These are phyloP conservation scores for Gasteruption jaculator DNA, from an alignment of 2,888 invertebrate species.

Conservation along the genomic window DNA sequence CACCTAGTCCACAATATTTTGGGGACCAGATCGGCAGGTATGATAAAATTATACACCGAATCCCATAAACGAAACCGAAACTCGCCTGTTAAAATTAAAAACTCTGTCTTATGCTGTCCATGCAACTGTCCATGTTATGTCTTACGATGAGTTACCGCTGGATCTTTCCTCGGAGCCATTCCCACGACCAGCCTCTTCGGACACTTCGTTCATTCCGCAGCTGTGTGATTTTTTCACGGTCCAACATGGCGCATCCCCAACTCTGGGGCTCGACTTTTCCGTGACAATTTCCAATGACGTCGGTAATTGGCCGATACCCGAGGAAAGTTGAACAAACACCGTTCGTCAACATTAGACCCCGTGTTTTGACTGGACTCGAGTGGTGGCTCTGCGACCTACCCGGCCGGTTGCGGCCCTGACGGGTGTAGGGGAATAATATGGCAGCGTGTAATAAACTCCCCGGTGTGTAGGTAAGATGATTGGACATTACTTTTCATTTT, in stretches of 20 bases:
- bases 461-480: constrained; percentile 37
- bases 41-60: constrained; percentile 48
- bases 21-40: constrained; percentile 43
- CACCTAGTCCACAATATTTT: constrained; percentile 35
- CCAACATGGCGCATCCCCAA: too few relatives aligned
- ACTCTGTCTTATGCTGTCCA: constrained; percentile 38
- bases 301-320: too few relatives aligned
- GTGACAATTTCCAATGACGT: too few relatives aligned
- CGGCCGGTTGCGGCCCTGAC: too few relatives aligned
- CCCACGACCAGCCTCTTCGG: neutral
- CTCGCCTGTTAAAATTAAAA: constrained; percentile 48
- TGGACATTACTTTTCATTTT: constrained; percentile 41
- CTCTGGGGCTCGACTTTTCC: too few relatives aligned
- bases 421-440: constrained; percentile 28
- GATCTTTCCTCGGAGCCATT: neutral
- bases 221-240: too few relatives aligned
- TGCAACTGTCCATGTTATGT: too few relatives aligned
- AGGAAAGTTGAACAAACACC: too few relatives aligned
- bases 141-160: constrained; percentile 38
- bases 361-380: too few relatives aligned
- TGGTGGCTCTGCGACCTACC: too few relatives aligned
- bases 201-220: too few relatives aligned
- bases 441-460: constrained; percentile 41
- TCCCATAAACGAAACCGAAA: constrained; percentile 41
- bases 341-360: too few relatives aligned